Evolutionary conservation across 2,113 vertebrate species (phyloP).

Genomic region (Rhinoderma darwinii): DNA sequence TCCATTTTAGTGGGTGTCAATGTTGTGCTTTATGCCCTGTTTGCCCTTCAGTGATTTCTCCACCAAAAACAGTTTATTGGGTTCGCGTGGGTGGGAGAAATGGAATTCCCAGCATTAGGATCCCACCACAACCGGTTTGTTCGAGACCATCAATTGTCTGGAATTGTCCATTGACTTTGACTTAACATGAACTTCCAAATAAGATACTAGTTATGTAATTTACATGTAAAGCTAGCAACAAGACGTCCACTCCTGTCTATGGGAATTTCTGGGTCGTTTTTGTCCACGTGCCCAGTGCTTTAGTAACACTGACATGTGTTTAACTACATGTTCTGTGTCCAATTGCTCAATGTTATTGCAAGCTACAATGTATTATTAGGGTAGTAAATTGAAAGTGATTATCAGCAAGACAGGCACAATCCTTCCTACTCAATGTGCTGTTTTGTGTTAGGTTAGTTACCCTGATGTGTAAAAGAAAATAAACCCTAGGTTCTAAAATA

Average conservation of each 20-base stretch:
- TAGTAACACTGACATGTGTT: slow-evolving; percentile 38
- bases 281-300: not conserved
- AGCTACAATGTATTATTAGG: slow-evolving; percentile 46
- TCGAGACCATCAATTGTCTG: not conserved
- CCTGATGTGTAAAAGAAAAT: slow-evolving; percentile 37
- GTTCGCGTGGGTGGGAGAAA: not conserved
- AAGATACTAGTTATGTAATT: not conserved
- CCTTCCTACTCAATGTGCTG: slow-evolving; percentile 27
- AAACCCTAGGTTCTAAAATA: slow-evolving; percentile 17
- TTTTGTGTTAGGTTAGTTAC: slow-evolving; percentile 50
- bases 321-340: slow-evolving; percentile 29
- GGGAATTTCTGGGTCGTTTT: not conserved
- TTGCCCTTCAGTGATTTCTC: no score
- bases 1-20: not conserved
- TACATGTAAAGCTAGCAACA: not conserved
- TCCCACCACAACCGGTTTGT: not conserved
- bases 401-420: slow-evolving; percentile 37
- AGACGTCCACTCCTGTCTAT: not conserved
- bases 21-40: not conserved
- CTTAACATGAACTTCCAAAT: not conserved
- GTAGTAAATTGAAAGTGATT: slow-evolving; percentile 44
- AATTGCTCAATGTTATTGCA: slow-evolving; percentile 37
- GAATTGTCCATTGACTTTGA: not conserved
- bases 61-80: not conserved
- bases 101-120: not conserved